Base-by-base conservation (phyloP, 2,113 vertebrate genomes). In the Pleuronectes platessa region DNA sequence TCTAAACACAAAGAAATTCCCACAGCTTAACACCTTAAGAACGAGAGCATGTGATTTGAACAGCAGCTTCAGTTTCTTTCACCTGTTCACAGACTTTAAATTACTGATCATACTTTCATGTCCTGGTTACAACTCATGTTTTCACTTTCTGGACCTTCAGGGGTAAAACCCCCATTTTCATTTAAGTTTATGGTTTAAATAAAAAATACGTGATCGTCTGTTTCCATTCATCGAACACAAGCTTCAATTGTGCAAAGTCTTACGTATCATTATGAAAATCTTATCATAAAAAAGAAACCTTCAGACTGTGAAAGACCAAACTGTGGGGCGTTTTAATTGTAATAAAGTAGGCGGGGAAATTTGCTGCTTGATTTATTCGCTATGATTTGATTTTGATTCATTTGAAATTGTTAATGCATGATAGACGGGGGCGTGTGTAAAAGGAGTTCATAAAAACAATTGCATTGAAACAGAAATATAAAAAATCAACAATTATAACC, bases 281-380 rank as follows among this genome's bases (percentile, higher is more conserved):
- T 31, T 31, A 31, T 31, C 31, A 31, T 31, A 31, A 31, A 31
- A 31, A 31, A 75, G 13, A 61, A 31, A 37, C 5, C 9, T 14
- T 21, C 21, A 35, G 15, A 68, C 10, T 24, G 23, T 58, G 1
- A 42, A 27, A 27, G 24, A 11, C 13, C 42, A 2, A 12, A 68
- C 24, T n/a, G 55, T 42, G 40, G 53, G 56, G 73, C 2, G 26
- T 68, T 64, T 68, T 61, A 76, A 77, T n/a, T 31, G 35, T 18
- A 84, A 69, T 60, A 18, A 18, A 49, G 75, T 82, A 84, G 74
- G 84, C 62, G 86, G 81, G 81, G 85, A 74, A 86, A 77, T 76
- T 85, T 59, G 78, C 17, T 6, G 76, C 2, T 40, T 26, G 61
- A 76, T 65, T 31, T 71, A 51, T 79, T 80, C 10, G 21, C 45